These are phyloP conservation scores for Lagorchestes hirsutus DNA, from an alignment of 2,797 vertebrate species.

Conservation along the genomic window DNA sequence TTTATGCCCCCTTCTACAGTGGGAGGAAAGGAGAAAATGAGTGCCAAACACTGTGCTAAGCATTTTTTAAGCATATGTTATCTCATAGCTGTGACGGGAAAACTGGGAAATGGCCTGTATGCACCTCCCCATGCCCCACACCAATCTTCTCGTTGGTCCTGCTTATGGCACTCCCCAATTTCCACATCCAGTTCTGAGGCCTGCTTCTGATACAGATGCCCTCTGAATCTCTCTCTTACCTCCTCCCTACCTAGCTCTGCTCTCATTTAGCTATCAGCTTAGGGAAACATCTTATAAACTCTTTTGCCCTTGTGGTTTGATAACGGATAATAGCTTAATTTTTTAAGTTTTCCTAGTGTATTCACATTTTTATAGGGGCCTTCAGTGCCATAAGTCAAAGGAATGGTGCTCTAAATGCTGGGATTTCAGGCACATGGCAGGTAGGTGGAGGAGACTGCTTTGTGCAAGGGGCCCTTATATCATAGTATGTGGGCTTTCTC, in stretches of 20 bases:
- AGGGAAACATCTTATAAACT: background rate
- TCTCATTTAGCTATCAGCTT: background rate
- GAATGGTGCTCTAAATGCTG: background rate
- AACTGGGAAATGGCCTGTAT: background rate
- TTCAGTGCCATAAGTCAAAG: background rate
- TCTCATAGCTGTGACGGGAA: background rate
- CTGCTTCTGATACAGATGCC: background rate
- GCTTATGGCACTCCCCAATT: background rate
- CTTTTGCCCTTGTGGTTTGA: background rate
- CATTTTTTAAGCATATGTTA: background rate
- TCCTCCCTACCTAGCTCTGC: background rate
- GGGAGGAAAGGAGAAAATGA: background rate
- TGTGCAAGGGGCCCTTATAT: background rate
- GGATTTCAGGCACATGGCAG: background rate
- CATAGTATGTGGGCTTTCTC: background rate
- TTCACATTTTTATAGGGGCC: background rate
- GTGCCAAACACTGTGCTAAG: background rate
- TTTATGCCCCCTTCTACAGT: background rate
- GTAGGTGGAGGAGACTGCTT: background rate
- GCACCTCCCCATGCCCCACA: background rate
- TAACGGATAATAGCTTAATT: background rate
- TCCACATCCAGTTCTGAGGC: background rate
- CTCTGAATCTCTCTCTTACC: background rate
- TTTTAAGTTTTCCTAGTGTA: background rate
- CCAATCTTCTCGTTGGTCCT: background rate